Evolutionary conservation across 2,888 invertebrate genomes (phyloP).

Genomic region (Calliopum simillimum): DNA sequence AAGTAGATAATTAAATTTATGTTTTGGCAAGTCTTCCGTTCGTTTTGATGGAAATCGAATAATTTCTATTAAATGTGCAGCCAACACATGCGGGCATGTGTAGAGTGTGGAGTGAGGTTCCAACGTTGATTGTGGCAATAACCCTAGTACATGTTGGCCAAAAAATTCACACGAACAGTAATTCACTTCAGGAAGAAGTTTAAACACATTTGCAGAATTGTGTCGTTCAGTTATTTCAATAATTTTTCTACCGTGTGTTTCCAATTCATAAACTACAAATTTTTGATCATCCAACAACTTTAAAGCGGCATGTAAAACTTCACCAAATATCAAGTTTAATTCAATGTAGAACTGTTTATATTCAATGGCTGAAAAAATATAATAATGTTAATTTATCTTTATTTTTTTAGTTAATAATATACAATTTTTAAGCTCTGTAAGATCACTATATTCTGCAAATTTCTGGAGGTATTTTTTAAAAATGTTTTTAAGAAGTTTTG

Average conservation of each 20-base stretch:
- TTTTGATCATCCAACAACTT: slow-evolving; percentile 73
- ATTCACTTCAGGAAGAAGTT: slow-evolving; percentile 74
- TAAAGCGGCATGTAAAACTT: slow-evolving; percentile 70
- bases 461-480: slow-evolving; percentile 4
- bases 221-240: slow-evolving; percentile 71
- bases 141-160: slow-evolving; percentile 70
- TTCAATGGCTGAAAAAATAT: not conserved
- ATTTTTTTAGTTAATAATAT: not conserved
- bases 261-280: slow-evolving; percentile 69
- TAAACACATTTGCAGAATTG: slow-evolving; percentile 71
- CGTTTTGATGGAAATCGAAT: slow-evolving; percentile 40
- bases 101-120: slow-evolving; percentile 52
- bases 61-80: slow-evolving; percentile 71
- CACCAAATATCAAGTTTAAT: slow-evolving; percentile 73
- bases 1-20: slow-evolving; percentile 70
- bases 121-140: slow-evolving; percentile 28
- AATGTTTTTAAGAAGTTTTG: slow-evolving; percentile 6
- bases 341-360: slow-evolving; percentile 69
- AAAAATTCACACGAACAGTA: slow-evolving; percentile 78
- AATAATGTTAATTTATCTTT: not conserved
- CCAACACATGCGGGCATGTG: slow-evolving; percentile 78
- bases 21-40: slow-evolving; percentile 68
- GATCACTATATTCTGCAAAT: not conserved
- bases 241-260: slow-evolving; percentile 67
- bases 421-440: not conserved